Evolutionary conservation across 2,797 vertebrate species (phyloP), one percentile per base, ranked within the genome.

Genomic region (Phylloscopus collybita): DNA sequence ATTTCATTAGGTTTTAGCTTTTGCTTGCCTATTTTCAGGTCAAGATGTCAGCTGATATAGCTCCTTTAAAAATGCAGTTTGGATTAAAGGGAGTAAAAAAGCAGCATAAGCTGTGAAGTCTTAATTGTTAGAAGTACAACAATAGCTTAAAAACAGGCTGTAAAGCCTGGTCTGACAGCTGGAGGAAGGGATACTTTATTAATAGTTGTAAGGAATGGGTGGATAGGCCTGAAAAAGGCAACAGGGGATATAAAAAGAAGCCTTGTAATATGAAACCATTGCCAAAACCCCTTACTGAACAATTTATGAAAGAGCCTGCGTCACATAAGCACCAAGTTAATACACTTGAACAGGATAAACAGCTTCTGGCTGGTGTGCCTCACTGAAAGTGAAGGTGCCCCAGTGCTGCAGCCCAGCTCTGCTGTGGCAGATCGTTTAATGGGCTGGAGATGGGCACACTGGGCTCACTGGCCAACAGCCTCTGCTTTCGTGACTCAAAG

Each of bases 151-250:
- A 95, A 91, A 54, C 32, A 50, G 85, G 29, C 80, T 92, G 85
- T 70, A 81, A 75, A 93, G 70, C 40, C 66, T 74, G 56, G 38
- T 79, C 53, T 92, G 45, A 40, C 80, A 96, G 92, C 90, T 94
- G 95, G 80, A 95, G 85, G 89, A 96, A 96, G 74, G 76, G 56
- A 59, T 45, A 64, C 56, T 93, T 94, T 95, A 94, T 94, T 96
- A 93, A 84, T 91, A 92, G 89, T 83, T 79, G 44, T 62, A 88
- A 93, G 73, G 61, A 86, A 76, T 10, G 51, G 57, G 69, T 83
- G 72, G 54, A 75, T 70, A 83, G n/a, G 30, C 70, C 69, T 83
- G 87, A 66, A 92, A 86, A 80, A 91, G 76, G 56, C 76, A 73
- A 42, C 4, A 17, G 62, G 60, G 17, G 40, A 81, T 84, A 84